These are phyloP conservation scores for Bombus impatiens DNA, from an alignment of 1,140 invertebrate genomes.

Conservation along the genomic window DNA sequence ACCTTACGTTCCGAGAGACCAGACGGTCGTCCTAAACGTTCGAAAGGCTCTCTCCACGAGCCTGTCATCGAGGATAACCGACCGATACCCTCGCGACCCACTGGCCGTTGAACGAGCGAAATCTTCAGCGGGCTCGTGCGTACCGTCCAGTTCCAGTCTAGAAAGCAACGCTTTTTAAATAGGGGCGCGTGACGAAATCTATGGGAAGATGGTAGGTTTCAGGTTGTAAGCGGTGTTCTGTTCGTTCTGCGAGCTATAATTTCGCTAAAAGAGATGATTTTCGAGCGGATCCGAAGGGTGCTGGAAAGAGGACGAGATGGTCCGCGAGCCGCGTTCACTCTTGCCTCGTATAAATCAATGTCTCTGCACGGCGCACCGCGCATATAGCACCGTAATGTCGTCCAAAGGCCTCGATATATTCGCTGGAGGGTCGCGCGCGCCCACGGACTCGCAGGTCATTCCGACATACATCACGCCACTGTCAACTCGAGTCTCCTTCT, in stretches of 20 bases:
- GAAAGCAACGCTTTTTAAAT: not conserved
- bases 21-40: too few relatives aligned
- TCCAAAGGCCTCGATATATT: conserved; percentile 67
- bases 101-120: too few relatives aligned
- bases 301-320: conserved; percentile 37
- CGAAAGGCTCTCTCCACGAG: not conserved
- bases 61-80: conserved; percentile 7
- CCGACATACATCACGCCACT: conserved; percentile 59
- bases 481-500: conserved; percentile 51
- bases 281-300: conserved; percentile 33
- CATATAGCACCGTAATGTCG: conserved; percentile 67
- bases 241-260: conserved; percentile 15
- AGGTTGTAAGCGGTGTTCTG: not conserved
- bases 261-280: conserved; percentile 46
- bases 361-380: conserved; percentile 63
- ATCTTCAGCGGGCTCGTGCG: too few relatives aligned
- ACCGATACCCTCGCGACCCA: too few relatives aligned
- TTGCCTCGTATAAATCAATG: conserved; percentile 72
- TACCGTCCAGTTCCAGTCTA: too few relatives aligned
- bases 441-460: conserved; percentile 58
- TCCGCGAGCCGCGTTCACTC: conserved; percentile 44
- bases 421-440: conserved; percentile 56
- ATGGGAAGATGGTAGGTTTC: conserved; percentile 30
- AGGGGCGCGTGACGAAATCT: conserved; percentile 40
- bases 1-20: not conserved